A percentile compares a stretch with the other conserved stretches of the same genome.
phyloP scores from a whole-genome alignment of 2,888 invertebrate species.

The Nephrotoma flavescens region DNA sequence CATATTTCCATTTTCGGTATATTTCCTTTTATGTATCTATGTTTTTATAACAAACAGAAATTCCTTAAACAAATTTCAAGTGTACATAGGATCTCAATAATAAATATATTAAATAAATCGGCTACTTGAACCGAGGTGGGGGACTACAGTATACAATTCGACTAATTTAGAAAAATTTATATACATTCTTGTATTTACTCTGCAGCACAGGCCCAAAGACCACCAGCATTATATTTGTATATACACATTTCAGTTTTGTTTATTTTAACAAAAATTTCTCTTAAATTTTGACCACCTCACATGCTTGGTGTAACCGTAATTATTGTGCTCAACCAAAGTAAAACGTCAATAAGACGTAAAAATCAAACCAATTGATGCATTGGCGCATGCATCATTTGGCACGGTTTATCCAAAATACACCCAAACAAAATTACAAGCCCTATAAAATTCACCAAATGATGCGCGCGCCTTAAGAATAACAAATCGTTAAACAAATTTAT shows the following conservation, averaged over 20 bases:
- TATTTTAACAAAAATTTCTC: neutral
- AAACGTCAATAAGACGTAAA: neutral
- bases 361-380: neutral
- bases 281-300: neutral
- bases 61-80: neutral
- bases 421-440: neutral
- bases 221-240: neutral
- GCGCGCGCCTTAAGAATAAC: neutral
- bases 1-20: neutral
- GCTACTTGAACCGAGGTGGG: neutral
- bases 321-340: neutral
- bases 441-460: neutral
- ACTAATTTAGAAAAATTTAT: neutral
- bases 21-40: neutral
- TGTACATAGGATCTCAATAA: neutral
- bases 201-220: neutral
- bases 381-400: neutral
- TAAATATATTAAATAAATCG: neutral
- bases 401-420: neutral
- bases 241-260: neutral
- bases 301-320: neutral
- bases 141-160: neutral
- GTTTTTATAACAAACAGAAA: neutral
- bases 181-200: neutral
- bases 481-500: neutral